These are phyloP conservation scores for Phalacrocorax carbo DNA, from an alignment of 2,113 vertebrate genomes.

Conservation along the genomic window DNA sequence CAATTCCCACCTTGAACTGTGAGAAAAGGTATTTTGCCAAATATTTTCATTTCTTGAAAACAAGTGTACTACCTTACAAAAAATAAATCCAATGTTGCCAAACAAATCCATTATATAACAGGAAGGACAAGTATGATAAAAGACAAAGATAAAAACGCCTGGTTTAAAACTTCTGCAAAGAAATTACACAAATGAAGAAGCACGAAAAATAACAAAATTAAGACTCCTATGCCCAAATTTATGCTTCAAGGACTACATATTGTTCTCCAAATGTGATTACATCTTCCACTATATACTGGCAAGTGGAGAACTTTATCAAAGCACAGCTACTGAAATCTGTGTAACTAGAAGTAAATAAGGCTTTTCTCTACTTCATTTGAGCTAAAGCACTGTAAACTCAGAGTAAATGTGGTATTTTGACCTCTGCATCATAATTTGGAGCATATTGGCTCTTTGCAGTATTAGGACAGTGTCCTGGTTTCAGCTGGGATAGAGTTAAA, in stretches of 20 bases:
- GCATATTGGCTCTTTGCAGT: neutral
- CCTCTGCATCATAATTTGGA: neutral
- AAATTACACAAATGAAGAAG: neutral
- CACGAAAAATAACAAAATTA: neutral
- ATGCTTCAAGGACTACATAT: neutral
- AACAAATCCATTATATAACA: neutral
- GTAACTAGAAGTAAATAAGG: neutral
- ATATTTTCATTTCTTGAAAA: neutral
- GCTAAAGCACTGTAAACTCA: neutral
- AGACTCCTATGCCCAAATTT: neutral
- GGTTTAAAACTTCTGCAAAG: neutral
- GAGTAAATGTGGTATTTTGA: neutral
- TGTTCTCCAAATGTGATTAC: neutral
- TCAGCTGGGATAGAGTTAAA: no score
- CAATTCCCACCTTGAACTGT: neutral
- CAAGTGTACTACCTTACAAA: neutral
- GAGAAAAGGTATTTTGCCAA: neutral
- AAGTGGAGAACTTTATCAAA: neutral
- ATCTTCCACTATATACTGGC: neutral
- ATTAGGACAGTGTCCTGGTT: neutral
- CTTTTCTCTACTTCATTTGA: neutral
- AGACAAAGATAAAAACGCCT: neutral
- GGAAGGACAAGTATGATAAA: neutral
- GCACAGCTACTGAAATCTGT: neutral
- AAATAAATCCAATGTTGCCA: neutral